These are phyloP conservation scores for Stichopus horrens DNA, from an alignment of 53 echinoderm and acorn worm genomes.

Conservation along the genomic window DNA sequence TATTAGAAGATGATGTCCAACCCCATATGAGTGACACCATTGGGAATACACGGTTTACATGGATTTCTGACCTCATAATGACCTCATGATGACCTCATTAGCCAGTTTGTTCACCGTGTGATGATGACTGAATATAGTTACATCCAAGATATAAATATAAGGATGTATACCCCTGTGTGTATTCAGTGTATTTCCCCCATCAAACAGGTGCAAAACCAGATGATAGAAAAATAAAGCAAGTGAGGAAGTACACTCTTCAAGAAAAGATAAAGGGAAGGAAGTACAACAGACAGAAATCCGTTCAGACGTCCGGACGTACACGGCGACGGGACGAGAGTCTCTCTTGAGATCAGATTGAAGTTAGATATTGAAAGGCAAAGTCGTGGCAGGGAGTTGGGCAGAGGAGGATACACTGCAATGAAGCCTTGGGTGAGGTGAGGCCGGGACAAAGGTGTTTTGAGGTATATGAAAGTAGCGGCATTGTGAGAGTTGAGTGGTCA, in stretches of 20 bases:
- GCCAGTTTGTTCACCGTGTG: too few species aligned
- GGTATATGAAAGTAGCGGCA: background rate
- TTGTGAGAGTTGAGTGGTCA: background rate
- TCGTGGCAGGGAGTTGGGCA: background rate
- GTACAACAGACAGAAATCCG: background rate
- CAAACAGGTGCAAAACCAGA: background rate
- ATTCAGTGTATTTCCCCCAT: background rate
- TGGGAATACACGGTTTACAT: too few species aligned
- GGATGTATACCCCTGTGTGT: too few species aligned
- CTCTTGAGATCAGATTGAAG: too few species aligned
- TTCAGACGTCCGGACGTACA: background rate
- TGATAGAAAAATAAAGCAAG: background rate
- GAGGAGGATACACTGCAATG: background rate
- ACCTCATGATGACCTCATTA: too few species aligned
- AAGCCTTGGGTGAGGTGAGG: background rate
- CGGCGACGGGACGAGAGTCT: too few species aligned
- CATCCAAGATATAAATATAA: too few species aligned
- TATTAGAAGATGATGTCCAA: too few species aligned
- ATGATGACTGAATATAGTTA: too few species aligned
- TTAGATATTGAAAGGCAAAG: too few species aligned
- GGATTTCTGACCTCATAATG: too few species aligned
- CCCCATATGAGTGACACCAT: too few species aligned
- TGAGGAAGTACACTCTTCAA: background rate
- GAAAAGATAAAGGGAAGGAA: background rate
- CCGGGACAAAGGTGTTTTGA: background rate